These are phyloP conservation scores for Drosophila tsacasi DNA, from an alignment of 1,140 invertebrate genomes.

Conservation along the genomic window DNA sequence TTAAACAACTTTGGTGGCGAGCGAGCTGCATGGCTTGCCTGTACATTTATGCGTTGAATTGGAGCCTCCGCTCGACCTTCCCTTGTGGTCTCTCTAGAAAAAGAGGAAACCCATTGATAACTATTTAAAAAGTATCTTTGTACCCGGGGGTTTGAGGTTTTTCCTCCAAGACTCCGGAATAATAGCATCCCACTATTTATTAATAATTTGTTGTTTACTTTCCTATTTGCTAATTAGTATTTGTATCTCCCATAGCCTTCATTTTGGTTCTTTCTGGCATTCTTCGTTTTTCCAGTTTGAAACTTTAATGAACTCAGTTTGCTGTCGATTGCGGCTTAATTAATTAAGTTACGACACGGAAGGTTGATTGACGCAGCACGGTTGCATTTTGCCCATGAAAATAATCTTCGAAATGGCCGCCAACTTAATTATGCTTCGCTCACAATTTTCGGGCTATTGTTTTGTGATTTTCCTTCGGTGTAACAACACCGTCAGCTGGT, in stretches of 20 bases:
- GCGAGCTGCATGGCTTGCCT: constrained; percentile 25
- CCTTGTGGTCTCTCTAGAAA: not conserved
- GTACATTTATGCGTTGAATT: constrained; percentile 50
- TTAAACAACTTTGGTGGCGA: constrained; percentile 37
- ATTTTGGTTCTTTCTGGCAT: not conserved
- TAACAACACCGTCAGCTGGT: constrained; percentile 15
- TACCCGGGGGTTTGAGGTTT: too few species aligned
- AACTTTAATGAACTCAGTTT: constrained; percentile 47
- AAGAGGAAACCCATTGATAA: not conserved
- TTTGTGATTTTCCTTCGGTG: constrained; percentile 3
- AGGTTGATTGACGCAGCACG: not conserved
- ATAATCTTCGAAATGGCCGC: not conserved
- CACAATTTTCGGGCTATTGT: constrained; percentile 2
- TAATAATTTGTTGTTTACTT: not conserved
- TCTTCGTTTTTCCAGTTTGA: constrained; percentile 24
- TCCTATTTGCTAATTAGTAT: not conserved
- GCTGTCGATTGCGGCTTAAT: constrained; percentile 52
- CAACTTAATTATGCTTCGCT: not conserved
- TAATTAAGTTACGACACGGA: constrained; percentile 33
- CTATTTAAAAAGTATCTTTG: not conserved
- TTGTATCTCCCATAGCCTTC: not conserved
- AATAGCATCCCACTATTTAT: not conserved
- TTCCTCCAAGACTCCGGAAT: not conserved
- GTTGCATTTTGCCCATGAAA: constrained; percentile 1
- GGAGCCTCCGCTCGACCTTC: constrained; percentile 3